Conservation (phyloP, 1,140 invertebrate species). For the Tenebrio molitor region DNA sequence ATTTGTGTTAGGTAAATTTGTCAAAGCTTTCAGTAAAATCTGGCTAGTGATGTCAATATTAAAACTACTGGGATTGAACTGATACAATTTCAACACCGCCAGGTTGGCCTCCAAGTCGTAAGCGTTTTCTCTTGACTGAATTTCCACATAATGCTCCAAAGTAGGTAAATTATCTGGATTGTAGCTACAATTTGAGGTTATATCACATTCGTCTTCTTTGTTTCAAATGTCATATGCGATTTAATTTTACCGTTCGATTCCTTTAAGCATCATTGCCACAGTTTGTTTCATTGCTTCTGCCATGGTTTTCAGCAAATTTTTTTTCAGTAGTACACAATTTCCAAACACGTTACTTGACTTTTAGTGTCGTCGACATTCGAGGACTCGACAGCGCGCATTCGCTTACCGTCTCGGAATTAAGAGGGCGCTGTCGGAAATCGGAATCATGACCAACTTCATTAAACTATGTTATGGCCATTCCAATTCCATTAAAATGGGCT, state of each 20-base stretch:
- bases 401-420: too few species aligned
- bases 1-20: slow-evolving; percentile 96
- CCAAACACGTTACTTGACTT: slow-evolving; percentile 4
- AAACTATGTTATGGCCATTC: too few species aligned
- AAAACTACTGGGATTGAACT: slow-evolving; percentile 93
- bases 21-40: slow-evolving; percentile 94
- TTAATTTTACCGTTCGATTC: slow-evolving; percentile 87
- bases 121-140: slow-evolving; percentile 92
- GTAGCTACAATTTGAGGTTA: slow-evolving; percentile 75
- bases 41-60: slow-evolving; percentile 85
- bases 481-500: too few species aligned
- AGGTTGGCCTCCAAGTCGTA: slow-evolving; percentile 98
- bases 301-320: slow-evolving; percentile 65
- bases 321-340: not conserved
- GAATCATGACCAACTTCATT: too few species aligned
- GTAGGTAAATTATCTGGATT: slow-evolving; percentile 94
- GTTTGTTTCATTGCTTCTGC: slow-evolving; percentile 83
- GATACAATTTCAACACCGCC: slow-evolving; percentile 91
- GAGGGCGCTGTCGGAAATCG: slow-evolving; percentile 25
- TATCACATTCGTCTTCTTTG: too few species aligned
- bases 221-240: too few species aligned
- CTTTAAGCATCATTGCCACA: slow-evolving; percentile 80
- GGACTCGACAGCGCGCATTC: too few species aligned
- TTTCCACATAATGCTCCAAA: slow-evolving; percentile 92
- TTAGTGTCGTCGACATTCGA: too few species aligned